Percentiles rank a stretch among this genome's conserved stretches.
These are phyloP conservation scores for Shinisaurus crocodilurus DNA, from an alignment of 2,113 vertebrate species.

Conservation along the genomic window DNA sequence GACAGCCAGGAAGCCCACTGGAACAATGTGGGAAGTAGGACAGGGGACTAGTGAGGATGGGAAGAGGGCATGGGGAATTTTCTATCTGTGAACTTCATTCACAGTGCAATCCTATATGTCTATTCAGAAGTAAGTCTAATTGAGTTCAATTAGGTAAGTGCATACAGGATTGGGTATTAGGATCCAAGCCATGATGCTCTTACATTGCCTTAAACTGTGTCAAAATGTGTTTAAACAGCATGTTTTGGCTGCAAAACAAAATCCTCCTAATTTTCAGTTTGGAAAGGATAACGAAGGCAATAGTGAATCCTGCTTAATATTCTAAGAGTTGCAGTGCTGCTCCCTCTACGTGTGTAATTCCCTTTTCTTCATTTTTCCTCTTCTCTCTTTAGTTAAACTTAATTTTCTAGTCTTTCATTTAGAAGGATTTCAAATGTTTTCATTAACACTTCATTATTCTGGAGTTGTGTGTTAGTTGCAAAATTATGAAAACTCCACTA, in stretches of 20 bases:
- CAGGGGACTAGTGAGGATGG: background rate
- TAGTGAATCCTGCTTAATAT: background rate
- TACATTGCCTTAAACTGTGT: background rate
- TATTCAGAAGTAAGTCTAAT: too few species aligned
- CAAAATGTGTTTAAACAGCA: background rate
- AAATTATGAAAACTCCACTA: constrained; percentile 17
- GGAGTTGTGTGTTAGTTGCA: background rate
- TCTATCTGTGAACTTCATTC: background rate
- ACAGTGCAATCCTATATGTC: too few species aligned
- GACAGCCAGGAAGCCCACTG: background rate
- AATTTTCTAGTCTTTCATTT: background rate
- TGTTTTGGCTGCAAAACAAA: background rate
- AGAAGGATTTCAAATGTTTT: background rate
- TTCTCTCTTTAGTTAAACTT: background rate
- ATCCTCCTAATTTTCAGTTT: background rate
- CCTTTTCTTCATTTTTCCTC: background rate
- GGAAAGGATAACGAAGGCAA: background rate
- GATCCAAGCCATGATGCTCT: background rate
- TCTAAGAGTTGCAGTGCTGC: background rate
- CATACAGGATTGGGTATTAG: too few species aligned
- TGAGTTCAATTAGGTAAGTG: too few species aligned
- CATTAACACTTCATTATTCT: constrained; percentile 3
- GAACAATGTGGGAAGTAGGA: background rate
- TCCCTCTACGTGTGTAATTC: background rate
- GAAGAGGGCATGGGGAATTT: background rate